These are phyloP conservation scores for Fistularia tabacaria DNA, from an alignment of 2,797 vertebrate species.

Conservation along the genomic window DNA sequence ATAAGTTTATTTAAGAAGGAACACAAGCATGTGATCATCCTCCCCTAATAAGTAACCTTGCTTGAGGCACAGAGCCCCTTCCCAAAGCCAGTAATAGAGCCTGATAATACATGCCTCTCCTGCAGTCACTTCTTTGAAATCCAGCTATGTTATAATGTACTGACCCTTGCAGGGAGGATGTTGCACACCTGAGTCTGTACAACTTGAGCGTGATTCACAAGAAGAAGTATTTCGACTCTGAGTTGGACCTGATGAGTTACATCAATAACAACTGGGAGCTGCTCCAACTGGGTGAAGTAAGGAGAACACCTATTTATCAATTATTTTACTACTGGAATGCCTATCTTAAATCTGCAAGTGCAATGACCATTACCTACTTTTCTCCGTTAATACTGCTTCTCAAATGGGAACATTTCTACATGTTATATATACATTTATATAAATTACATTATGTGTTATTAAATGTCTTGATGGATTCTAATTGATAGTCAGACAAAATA, in stretches of 20 bases:
- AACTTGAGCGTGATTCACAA: conserved; percentile 98
- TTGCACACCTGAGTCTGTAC: conserved; percentile 95
- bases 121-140: not conserved
- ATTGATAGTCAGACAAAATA: no score
- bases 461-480: no score
- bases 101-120: not conserved
- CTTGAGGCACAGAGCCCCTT: no score
- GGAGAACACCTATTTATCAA: not conserved
- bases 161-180: conserved; percentile 83
- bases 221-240: conserved; percentile 98
- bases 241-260: conserved; percentile 93
- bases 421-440: no score
- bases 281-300: conserved; percentile 91
- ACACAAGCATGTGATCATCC: not conserved
- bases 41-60: not conserved
- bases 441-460: no score
- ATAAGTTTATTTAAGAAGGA: not conserved
- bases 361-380: no score
- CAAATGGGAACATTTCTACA: no score
- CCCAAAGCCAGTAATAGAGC: no score
- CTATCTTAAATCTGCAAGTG: no score
- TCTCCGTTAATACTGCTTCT: no score
- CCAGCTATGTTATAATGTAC: not conserved
- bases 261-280: conserved; percentile 97
- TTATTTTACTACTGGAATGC: no score